Base-by-base conservation (phyloP, 2,113 vertebrate species). In the Atherinomorus stipes region DNA sequence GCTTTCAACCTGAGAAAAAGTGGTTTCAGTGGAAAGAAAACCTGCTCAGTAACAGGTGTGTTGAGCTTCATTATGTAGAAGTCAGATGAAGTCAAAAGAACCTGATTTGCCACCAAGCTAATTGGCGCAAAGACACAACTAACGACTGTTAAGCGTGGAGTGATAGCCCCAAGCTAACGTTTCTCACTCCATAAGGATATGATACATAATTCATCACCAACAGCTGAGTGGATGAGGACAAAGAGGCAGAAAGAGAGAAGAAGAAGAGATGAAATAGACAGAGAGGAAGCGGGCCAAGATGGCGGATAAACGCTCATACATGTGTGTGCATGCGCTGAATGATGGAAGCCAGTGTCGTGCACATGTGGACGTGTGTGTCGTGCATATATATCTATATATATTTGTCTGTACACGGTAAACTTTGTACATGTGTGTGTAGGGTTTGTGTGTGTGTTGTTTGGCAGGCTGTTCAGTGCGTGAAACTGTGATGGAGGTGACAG, bases 131-230 rank as follows among this genome's bases (percentile, higher is more conserved):
- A 91, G 89, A 84, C 82, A 83, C 78, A 82, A 86, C 85, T 90
- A 92, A 92, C 88, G 90, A 88, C 81, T 71, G 82, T 83, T 91
- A 90, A 90, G 88, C 85, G 84, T 78, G 83, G 67, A 85, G 80
- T 81, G 85, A 88, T 87, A 78, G 89, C 91, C 88, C 68, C 78
- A 7, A 83, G 91, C 89, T 83, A 88, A 86, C 83, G 83, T 84
- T 87, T 88, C 91, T 90, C 91, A 86, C 88, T 89, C 91, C 90
- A 91, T 90, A 92, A 87, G 91, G 89, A 81, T 85, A 83, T 66
- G 34, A 92, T 92, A 72, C 89, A 91, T 92, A 90, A 92, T 92
- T 91, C 88, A 92, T 89, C 74, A 70, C 63, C 31, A 88, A 86
- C 90, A 91, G 88, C 84, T 90, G 90, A 90, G 77, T 80, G 86